Evolutionary conservation across 2,888 invertebrate species (phyloP).

Genomic region (Nephrocerus scutellatus): DNA sequence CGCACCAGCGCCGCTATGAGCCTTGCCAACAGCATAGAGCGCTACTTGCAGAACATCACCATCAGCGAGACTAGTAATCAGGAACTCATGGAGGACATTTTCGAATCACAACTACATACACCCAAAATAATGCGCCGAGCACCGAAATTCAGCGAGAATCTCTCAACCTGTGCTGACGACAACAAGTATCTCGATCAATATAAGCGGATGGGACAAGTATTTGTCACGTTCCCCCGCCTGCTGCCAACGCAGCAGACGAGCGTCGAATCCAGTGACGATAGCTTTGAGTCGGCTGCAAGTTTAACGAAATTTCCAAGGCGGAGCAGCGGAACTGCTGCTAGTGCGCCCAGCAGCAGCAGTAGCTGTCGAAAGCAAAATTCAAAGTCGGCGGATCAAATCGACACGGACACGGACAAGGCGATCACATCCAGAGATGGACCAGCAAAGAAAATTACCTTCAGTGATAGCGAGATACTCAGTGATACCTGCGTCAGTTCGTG

Average conservation of each 20-base stretch:
- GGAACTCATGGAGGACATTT: slow-evolving; percentile 40
- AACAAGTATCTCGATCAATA: slow-evolving; percentile 53
- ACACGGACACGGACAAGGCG: slow-evolving; percentile 42
- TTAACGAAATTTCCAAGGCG: slow-evolving; percentile 24
- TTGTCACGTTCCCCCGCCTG: slow-evolving; percentile 46
- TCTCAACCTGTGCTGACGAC: slow-evolving; percentile 61
- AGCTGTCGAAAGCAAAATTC: slow-evolving; percentile 38
- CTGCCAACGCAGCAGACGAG: slow-evolving; percentile 46
- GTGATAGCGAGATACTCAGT: slow-evolving; percentile 44
- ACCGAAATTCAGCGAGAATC: slow-evolving; percentile 58
- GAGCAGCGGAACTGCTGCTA: slow-evolving; percentile 14
- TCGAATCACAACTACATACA: slow-evolving; percentile 50
- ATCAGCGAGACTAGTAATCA: slow-evolving; percentile 29
- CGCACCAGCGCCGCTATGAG: slow-evolving; percentile 55
- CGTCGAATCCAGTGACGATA: slow-evolving; percentile 49
- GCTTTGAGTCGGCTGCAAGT: slow-evolving; percentile 39
- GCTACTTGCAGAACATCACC: slow-evolving; percentile 39
- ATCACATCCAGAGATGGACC: slow-evolving; percentile 31
- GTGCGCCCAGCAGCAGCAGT: neutral
- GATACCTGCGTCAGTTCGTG: slow-evolving; percentile 39
- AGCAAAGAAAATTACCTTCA: slow-evolving; percentile 43
- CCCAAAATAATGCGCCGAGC: slow-evolving; percentile 58
- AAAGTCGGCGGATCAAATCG: slow-evolving; percentile 54
- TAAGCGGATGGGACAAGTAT: slow-evolving; percentile 51
- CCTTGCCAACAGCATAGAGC: slow-evolving; percentile 43